Evolutionary conservation across 1,140 invertebrate genomes (phyloP).

Genomic region (Drosophila obscura): DNA sequence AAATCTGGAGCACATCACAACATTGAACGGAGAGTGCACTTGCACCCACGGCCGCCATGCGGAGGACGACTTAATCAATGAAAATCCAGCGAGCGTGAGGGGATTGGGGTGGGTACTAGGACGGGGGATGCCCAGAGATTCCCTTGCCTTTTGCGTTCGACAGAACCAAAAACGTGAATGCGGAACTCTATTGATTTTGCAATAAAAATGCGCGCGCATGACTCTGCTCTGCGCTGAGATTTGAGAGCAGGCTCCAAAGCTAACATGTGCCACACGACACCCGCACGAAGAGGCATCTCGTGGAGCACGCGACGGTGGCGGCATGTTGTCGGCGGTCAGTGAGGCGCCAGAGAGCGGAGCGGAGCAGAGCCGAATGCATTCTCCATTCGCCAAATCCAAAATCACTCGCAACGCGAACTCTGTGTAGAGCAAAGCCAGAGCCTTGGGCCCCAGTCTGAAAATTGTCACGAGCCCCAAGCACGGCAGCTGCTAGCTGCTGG

Average conservation of each 20-base stretch:
- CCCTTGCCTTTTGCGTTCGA: constrained; percentile 1
- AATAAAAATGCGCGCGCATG: constrained; percentile 75
- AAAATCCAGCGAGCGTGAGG: constrained; percentile 20
- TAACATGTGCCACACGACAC: constrained; percentile 10
- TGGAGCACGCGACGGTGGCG: constrained; percentile 35
- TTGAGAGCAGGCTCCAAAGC: constrained; percentile 49
- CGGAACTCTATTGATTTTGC: constrained; percentile 73
- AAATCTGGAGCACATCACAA: constrained; percentile 15
- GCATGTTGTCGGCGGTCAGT: constrained; percentile 77
- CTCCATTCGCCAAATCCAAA: constrained; percentile 12
- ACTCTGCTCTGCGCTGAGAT: constrained; percentile 40
- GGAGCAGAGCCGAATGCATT: constrained; percentile 41
- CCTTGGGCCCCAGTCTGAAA: constrained; percentile 38
- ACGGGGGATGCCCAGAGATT: constrained; percentile 8
- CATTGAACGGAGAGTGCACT: constrained; percentile 37
- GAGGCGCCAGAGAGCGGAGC: constrained; percentile 40
- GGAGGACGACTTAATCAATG: constrained; percentile 52
- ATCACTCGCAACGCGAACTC: too few species aligned
- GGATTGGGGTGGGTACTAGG: constrained; percentile 5
- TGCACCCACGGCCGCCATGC: constrained; percentile 42
- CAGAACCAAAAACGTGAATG: constrained; percentile 51
- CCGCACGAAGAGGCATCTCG: not conserved
- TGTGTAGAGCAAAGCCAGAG: constrained; percentile 27
- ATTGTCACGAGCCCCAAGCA: constrained; percentile 30
- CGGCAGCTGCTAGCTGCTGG: constrained; percentile 41